phyloP scores from a whole-genome alignment of 2,797 vertebrate species.

The Notoglanidium macrostoma region DNA sequence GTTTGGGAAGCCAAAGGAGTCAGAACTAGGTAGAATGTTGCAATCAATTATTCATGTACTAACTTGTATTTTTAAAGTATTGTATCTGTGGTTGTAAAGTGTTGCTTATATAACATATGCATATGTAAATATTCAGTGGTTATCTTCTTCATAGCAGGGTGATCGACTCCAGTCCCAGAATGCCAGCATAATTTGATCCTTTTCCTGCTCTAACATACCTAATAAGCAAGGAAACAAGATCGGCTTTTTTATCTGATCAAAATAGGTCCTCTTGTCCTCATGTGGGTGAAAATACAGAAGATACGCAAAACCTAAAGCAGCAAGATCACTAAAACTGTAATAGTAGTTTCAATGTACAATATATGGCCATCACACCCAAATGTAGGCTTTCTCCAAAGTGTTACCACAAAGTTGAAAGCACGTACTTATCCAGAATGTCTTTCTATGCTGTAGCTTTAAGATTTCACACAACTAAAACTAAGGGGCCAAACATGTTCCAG shows the following conservation, averaged over 20 bases:
- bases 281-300: not conserved
- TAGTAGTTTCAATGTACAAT: not conserved
- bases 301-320: not conserved
- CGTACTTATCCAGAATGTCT: not conserved
- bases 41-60: not conserved
- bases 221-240: not conserved
- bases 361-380: not conserved
- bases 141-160: not conserved
- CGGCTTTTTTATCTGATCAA: not conserved
- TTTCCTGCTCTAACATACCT: not conserved
- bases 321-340: not conserved
- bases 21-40: not conserved
- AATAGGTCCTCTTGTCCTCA: not conserved
- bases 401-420: not conserved
- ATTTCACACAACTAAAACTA: no score
- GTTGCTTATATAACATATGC: not conserved
- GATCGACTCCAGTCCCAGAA: not conserved
- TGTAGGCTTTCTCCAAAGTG: not conserved
- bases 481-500: no score
- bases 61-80: not conserved
- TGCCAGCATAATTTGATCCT: not conserved
- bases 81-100: not conserved
- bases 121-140: not conserved
- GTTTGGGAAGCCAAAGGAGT: not conserved
- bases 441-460: not conserved